Evolutionary conservation across 2,888 invertebrate species (phyloP), one percentile per base, ranked within the genome.

Genomic region (Resseliella maxima): DNA sequence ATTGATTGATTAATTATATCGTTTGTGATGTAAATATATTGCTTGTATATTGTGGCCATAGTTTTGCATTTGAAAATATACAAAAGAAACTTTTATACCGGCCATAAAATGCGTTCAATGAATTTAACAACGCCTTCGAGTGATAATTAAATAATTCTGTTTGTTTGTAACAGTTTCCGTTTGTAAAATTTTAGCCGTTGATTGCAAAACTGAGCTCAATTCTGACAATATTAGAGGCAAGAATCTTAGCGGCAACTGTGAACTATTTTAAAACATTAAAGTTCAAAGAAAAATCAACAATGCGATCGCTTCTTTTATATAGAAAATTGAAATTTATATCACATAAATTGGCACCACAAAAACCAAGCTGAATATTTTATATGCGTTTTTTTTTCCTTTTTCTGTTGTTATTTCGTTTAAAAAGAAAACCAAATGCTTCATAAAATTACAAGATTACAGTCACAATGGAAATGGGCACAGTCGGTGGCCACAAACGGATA

Each of bases 1-100:
- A 72, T 72, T 72, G 27, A 72, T 72, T 72, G 72, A 72, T 72
- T 72, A 72, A 72, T 72, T 72, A 72, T 72, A 72, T 31, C 35
- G 31, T 27, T 72, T 6, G 6, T 24, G 59, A 59, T 24, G 59
- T 27, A n/a, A 59, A 31, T 50, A 31, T 72, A 35, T n/a, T 31
- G 35, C 6, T n/a, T 24, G 5, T n/a, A 15, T 24, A 24, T 5
- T 18, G 21, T 27, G 31, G 72, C 38, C n/a, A 3, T 38, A 12
- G n/a, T 83, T 38, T 83, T 83, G 8, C 38, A 38, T 8, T 83
- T 38, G 24, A 1, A 5, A n/a, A 64, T n/a, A 36, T 38, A 38
- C 24, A 3, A 83, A 83, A 38, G 38, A 38, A 64, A 21, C 12
- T 27, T 83, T 36, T 38, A 38, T 38, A 10, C 5, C 3, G 0